Base-by-base conservation (phyloP, 2,113 vertebrate genomes). In the Benthochromis sp. region DNA sequence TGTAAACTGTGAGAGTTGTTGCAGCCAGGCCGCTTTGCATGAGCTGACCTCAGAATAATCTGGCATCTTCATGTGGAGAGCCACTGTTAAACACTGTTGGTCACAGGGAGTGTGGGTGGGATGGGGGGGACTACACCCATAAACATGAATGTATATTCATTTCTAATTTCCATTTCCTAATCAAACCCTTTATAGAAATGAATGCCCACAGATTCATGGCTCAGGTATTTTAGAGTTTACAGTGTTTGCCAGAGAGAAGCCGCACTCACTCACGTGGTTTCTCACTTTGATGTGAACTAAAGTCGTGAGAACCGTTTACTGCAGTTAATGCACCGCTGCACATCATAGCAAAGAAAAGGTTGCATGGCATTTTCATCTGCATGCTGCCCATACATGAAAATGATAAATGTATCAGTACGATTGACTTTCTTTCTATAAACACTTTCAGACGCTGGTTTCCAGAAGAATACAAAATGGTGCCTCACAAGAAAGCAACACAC, bases 391-490 rank as follows among this genome's bases (percentile, higher is more conserved):
- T 40, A 66, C 61, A n/a, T 66, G 31, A 69, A 13, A 38, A 38
- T 21, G 3, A 21, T 38, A 38, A 66, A 66, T 12, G 17, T 8
- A 8, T 38, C 29, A 34, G 52, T 34, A 36, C 2, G 5, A 5
- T 5, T 21, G 9, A 24, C 21, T 21, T 21, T 21, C 76, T 29
- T 81, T 45, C 11, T 21, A 4, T 73, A 1, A 38, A 86, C 7
- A n/a, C 45, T 84, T 82, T 27, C 94, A 99, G 99, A 87, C 97
- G 99, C 92, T 99, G 99, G 98, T 98, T 98, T 93, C 98, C 98
- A 17, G 97, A 97, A 27, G 97, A 98, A 6, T 99, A 97, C 4
- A 97, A 97, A 88, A 96, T 94, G 84, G 97, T 96, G 31, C 98
- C 98, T 82, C 97, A 97, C 92, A 99, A 99, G 94, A 97, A 95